Conservation (phyloP, 2,888 invertebrate genomes). For the Pristionchus entomophagus region DNA sequence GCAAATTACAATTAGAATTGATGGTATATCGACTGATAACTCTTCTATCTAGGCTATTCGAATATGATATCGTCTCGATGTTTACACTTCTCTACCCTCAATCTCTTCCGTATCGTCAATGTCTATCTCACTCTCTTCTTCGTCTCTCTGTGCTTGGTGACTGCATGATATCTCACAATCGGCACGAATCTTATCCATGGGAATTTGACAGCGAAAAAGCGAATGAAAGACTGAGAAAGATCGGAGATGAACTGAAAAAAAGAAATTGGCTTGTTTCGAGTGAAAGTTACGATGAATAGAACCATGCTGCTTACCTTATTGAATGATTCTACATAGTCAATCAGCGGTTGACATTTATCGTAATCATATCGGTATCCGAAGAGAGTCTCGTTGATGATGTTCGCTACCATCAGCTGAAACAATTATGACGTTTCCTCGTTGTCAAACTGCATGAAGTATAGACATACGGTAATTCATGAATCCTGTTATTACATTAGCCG, state of each 20-base stretch:
- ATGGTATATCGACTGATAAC: too few relatives aligned
- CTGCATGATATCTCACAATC: constrained; percentile 16
- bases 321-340: constrained; percentile 13
- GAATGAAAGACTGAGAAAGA: constrained; percentile 8
- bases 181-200: constrained; percentile 27
- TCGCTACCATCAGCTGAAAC: neutral
- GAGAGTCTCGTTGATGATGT: constrained; percentile 33
- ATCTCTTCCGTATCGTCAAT: neutral
- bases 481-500: too few relatives aligned
- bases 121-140: neutral
- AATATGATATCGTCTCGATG: too few relatives aligned
- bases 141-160: neutral
- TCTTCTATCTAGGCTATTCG: too few relatives aligned
- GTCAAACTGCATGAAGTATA: neutral
- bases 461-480: neutral
- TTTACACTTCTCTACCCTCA: too few relatives aligned
- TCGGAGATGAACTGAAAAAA: constrained; percentile 31
- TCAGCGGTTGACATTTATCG: neutral
- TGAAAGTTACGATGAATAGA: too few relatives aligned
- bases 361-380: constrained; percentile 9
- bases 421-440: neutral
- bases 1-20: neutral
- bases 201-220: constrained; percentile 22
- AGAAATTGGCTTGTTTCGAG: neutral
- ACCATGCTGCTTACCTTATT: neutral